These are phyloP conservation scores for Phalera bucephala DNA, from an alignment of 2,888 invertebrate species.

Conservation along the genomic window DNA sequence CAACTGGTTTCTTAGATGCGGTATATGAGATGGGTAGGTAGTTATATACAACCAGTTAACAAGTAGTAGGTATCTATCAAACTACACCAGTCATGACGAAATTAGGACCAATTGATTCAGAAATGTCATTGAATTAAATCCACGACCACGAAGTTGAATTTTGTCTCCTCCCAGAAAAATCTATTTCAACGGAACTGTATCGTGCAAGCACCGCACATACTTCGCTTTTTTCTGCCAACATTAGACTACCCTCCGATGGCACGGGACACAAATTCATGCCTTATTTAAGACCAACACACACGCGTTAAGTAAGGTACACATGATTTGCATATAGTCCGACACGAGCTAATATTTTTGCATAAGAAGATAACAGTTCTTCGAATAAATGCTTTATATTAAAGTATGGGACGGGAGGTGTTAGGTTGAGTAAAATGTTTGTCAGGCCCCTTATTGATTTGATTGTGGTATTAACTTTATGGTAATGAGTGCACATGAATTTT, in stretches of 20 bases:
- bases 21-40: no score
- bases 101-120: no score
- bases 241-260: constrained; percentile 58
- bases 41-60: no score
- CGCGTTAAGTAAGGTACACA: constrained; percentile 60
- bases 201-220: not conserved
- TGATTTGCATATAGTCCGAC: constrained; percentile 78
- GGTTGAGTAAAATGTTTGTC: constrained; percentile 34
- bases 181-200: not conserved
- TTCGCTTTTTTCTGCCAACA: constrained; percentile 50
- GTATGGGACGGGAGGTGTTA: constrained; percentile 42
- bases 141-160: no score
- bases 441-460: constrained; percentile 45
- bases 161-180: no score
- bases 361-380: constrained; percentile 72
- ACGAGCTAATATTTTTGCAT: constrained; percentile 80
- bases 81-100: no score
- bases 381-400: constrained; percentile 55
- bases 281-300: constrained; percentile 60
- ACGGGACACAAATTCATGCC: constrained; percentile 58
- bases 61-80: no score
- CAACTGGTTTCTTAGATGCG: no score
- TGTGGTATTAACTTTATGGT: constrained; percentile 43
- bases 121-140: no score
- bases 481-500: constrained; percentile 38